Evolutionary conservation across 2,113 vertebrate genomes (phyloP).

Genomic region (Dipodomys ordii): DNA sequence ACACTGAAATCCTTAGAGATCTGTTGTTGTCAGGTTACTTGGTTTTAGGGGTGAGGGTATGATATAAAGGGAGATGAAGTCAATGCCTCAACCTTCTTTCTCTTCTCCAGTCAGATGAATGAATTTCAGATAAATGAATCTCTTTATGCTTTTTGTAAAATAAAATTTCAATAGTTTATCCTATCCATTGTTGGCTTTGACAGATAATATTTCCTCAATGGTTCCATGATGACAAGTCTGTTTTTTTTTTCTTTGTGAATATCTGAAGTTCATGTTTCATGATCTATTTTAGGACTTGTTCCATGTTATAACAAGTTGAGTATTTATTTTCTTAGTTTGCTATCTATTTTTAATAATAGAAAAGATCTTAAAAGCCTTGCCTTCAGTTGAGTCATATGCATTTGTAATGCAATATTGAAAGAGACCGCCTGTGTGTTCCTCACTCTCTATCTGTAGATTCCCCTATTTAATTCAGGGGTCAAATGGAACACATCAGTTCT

Average conservation of each 20-base stretch:
- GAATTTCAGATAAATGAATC: too few relatives aligned
- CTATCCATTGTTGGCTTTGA: too few relatives aligned
- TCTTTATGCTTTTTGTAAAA: too few relatives aligned
- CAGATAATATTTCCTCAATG: too few relatives aligned
- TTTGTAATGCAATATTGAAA: background rate
- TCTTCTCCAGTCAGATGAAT: background rate
- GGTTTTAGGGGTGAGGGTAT: background rate
- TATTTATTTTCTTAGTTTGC: too few relatives aligned
- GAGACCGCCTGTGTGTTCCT: background rate
- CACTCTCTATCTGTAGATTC: background rate
- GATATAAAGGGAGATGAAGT: conserved; percentile 39
- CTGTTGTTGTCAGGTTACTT: rapidly evolving
- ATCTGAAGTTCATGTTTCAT: too few relatives aligned
- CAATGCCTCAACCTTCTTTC: background rate
- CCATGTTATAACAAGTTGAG: too few relatives aligned
- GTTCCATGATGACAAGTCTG: too few relatives aligned
- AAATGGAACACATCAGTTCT: background rate
- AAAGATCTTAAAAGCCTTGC: background rate
- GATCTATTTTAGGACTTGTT: too few relatives aligned
- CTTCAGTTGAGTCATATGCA: background rate
- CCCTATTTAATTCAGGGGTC: background rate
- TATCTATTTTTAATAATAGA: background rate
- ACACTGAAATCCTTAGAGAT: background rate
- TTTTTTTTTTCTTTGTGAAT: background rate
- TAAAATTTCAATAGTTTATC: too few relatives aligned